A percentile compares a stretch with the other conserved stretches of the same genome.
Evolutionary conservation across 2,797 vertebrate genomes (phyloP).

Genomic region (Hemitrygon akajei): DNA sequence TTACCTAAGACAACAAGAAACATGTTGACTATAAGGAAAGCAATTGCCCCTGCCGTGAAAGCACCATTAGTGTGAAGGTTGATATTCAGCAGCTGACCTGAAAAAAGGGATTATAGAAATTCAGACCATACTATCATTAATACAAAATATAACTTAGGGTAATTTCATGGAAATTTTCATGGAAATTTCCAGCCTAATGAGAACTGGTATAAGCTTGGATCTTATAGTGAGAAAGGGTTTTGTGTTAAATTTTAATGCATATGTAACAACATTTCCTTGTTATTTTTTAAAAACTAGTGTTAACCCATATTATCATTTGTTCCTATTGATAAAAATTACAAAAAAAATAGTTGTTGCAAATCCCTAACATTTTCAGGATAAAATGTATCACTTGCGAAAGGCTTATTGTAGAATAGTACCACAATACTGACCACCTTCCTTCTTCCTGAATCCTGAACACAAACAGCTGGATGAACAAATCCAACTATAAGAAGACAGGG

Average conservation of each 20-base stretch:
- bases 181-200: background rate
- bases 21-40: constrained; percentile 69
- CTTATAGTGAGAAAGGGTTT: background rate
- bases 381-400: constrained; percentile 49
- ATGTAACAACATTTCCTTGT: background rate
- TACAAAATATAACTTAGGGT: background rate
- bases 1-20: constrained; percentile 73
- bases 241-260: background rate
- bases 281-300: background rate
- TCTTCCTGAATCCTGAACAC: constrained; percentile 67
- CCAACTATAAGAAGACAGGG: constrained; percentile 75
- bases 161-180: background rate
- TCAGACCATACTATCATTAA: background rate
- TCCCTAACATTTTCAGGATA: background rate
- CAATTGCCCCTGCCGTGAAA: constrained; percentile 68
- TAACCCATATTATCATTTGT: too few species aligned
- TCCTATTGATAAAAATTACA: background rate
- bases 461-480: constrained; percentile 61
- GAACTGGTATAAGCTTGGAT: background rate
- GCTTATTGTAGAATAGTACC: constrained; percentile 67
- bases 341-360: rapidly evolving
- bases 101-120: constrained; percentile 36
- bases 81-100: constrained; percentile 60
- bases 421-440: constrained; percentile 62
- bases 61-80: constrained; percentile 48